phyloP scores from a whole-genome alignment of 2,888 invertebrate species.

The Cremastinae sp. region DNA sequence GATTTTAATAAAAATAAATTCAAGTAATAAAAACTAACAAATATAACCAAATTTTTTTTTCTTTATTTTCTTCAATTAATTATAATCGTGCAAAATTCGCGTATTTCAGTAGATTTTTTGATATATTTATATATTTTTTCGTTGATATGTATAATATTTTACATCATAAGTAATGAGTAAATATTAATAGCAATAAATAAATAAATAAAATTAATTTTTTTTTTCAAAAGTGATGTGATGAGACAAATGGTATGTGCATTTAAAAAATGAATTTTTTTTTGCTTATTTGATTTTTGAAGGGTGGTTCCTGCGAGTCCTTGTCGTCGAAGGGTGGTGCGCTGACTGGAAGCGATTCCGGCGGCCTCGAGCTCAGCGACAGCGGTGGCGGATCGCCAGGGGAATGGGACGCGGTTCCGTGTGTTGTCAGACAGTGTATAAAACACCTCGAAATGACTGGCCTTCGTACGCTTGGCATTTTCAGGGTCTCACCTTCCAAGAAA shows the following conservation, averaged over 20 bases:
- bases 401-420: conserved; percentile 85
- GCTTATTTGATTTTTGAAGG: conserved; percentile 82
- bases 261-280: conserved; percentile 27
- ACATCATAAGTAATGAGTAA: no score
- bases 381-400: conserved; percentile 81
- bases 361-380: conserved; percentile 81
- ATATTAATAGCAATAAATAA: no score
- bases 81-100: no score
- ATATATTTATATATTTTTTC: no score
- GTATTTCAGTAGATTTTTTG: no score
- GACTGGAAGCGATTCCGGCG: conserved; percentile 77
- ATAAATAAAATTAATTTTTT: conserved; percentile 10
- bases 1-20: no score
- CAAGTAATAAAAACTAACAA: no score
- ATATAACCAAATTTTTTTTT: no score
- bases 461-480: conserved; percentile 93
- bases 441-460: conserved; percentile 92
- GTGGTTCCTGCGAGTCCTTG: conserved; percentile 89
- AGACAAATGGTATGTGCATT: no score
- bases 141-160: no score
- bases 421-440: conserved; percentile 90
- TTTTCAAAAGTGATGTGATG: no score
- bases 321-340: conserved; percentile 80
- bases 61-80: no score
- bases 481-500: conserved; percentile 95